Conservation (phyloP, 1,140 invertebrate species). For the Cydia amplana region DNA sequence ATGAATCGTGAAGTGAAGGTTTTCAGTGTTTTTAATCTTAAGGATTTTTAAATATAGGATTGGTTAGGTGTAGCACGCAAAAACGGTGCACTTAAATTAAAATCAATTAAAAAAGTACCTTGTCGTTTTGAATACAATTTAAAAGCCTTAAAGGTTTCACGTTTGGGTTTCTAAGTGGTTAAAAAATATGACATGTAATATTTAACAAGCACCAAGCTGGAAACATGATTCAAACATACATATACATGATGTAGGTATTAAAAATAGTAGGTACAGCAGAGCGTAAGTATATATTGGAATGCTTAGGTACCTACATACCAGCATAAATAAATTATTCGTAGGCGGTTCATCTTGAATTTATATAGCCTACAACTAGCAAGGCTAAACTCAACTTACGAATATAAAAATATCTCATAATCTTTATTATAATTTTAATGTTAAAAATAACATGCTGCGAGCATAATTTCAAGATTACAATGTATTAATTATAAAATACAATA, state of each 20-base stretch:
- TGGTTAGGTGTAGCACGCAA: too few species aligned
- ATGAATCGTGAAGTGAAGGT: too few species aligned
- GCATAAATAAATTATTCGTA: conserved; percentile 12
- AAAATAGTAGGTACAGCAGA: background rate
- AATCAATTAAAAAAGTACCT: too few species aligned
- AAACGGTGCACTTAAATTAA: too few species aligned
- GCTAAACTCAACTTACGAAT: conserved; percentile 10
- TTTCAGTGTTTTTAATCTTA: too few species aligned
- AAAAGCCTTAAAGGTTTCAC: too few species aligned
- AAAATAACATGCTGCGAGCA: conserved; percentile 4
- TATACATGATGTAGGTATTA: too few species aligned
- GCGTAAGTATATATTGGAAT: background rate
- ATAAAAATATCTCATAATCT: conserved; percentile 28
- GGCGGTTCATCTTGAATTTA: conserved; percentile 23
- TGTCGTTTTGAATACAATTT: too few species aligned
- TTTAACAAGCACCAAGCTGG: background rate
- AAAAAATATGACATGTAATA: too few species aligned
- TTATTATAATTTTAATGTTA: conserved; percentile 20
- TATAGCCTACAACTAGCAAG: conserved; percentile 17
- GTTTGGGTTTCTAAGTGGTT: too few species aligned
- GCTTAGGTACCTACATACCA: conserved; percentile 3
- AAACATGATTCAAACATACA: background rate
- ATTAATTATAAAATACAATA: conserved; percentile 38
- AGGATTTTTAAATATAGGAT: too few species aligned
- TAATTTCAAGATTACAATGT: conserved; percentile 39